Evolutionary conservation across 2,797 vertebrate species (phyloP).

Genomic region (Hippopotamyrus pictus): DNA sequence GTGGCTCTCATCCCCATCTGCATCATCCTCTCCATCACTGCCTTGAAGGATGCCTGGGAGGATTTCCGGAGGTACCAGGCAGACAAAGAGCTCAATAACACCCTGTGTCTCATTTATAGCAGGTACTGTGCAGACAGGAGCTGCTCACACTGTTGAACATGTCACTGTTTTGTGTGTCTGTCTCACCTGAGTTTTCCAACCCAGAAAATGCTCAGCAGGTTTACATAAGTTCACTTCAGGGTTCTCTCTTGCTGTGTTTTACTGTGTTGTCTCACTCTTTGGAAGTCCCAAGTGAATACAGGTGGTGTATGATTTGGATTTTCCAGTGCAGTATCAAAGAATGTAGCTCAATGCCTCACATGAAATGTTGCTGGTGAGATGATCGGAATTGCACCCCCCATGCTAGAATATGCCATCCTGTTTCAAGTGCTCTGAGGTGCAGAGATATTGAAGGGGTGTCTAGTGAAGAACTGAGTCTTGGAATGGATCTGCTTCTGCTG

Average conservation of each 20-base stretch:
- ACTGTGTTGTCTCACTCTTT: slow-evolving; percentile 45
- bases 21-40: slow-evolving; percentile 74
- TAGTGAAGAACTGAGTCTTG: neutral
- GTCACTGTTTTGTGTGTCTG: neutral
- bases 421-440: neutral
- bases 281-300: slow-evolving; percentile 56
- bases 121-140: slow-evolving; percentile 63
- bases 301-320: slow-evolving; percentile 60
- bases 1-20: slow-evolving; percentile 77
- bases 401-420: neutral
- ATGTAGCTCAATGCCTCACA: slow-evolving; percentile 29
- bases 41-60: slow-evolving; percentile 86
- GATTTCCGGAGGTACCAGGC: slow-evolving; percentile 77
- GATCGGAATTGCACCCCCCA: neutral
- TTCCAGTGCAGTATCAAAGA: slow-evolving; percentile 56
- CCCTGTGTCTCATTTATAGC: slow-evolving; percentile 71
- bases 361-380: neutral
- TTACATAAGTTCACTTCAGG: neutral
- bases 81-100: slow-evolving; percentile 79
- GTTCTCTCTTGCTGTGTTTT: slow-evolving; percentile 36
- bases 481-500: neutral
- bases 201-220: neutral
- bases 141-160: neutral
- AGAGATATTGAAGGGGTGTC: neutral
- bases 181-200: neutral